Conservation (phyloP, 1,140 invertebrate species). For the Danaus plexippus region DNA sequence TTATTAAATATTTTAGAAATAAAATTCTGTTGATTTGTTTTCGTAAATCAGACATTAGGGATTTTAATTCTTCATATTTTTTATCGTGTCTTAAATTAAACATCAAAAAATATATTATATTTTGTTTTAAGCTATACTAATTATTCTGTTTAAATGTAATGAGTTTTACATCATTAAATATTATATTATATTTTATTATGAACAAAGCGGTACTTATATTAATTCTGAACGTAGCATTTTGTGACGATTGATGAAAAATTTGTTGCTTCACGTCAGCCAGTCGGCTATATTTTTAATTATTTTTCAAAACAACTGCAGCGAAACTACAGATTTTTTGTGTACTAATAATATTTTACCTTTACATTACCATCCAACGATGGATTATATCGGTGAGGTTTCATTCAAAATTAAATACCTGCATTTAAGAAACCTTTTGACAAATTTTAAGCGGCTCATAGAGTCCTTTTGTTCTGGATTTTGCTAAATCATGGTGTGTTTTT, state of each 20-base stretch:
- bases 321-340: conserved; percentile 34
- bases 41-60: no score
- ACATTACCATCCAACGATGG: conserved; percentile 43
- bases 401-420: conserved; percentile 9
- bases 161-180: no score
- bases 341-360: conserved; percentile 27
- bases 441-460: conserved; percentile 27
- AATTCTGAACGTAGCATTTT: conserved; percentile 18
- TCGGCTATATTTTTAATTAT: conserved; percentile 60
- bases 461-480: conserved; percentile 67
- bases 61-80: no score
- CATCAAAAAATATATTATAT: no score
- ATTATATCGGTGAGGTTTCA: conserved; percentile 54
- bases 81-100: no score
- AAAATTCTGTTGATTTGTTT: no score
- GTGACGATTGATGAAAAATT: conserved; percentile 41
- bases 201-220: not conserved
- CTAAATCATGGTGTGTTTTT: conserved; percentile 54
- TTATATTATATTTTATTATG: no score
- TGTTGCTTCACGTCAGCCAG: conserved; percentile 63
- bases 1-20: no score
- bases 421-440: conserved; percentile 29
- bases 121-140: no score
- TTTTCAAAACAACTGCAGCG: conserved; percentile 59
- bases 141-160: no score